Base-by-base conservation (phyloP, 2,113 vertebrate species). In the Bos javanicus region DNA sequence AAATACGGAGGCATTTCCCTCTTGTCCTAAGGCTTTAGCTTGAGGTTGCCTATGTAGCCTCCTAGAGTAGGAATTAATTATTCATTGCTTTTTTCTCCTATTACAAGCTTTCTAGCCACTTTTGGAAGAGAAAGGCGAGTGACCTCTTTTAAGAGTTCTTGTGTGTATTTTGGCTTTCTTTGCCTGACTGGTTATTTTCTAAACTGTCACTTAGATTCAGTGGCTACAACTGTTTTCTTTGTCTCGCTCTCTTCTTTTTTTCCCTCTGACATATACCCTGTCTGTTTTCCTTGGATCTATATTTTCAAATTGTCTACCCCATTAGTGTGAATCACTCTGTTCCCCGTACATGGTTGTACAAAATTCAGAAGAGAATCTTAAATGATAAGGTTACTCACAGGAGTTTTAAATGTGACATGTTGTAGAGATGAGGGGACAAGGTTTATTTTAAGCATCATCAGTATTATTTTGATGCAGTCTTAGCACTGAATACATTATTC, bases 21-120 rank as follows among this genome's bases (percentile, higher is more conserved):
- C 46, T 57, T 57, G 1, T 48, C 91, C 23, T 60, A 88, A 10
- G 19, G 36, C 92, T 71, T 39, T 39, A 33, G 50, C 67, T 57
- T 86, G 36, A 54, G 50, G 46, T 54, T 62, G 23, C 33, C 28
- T 25, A 0, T 16, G 81, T 46, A 8, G 33, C 54, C 39, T 86
- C 39, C 36, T 54, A 1, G 1, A 43, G 7, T 12, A 46, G 60
- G 52, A 60, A 56, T 97, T 39, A 95, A 93, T 95, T 81, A 97
- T 82, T 92, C n/a, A 87, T 88, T 54, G 26, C 28, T 78, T 84
- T 59, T 90, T 64, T 95, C 67, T 95, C 81, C 59, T 48, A 15
- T 96, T 91, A 87, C 83, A 52, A 57, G 21, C 21, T 95, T 96
- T 71, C 90, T 78, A 64, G 33, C 46, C 84, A 3, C 84, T 93